Percentiles rank a stretch among this genome's conserved stretches.
Conservation (phyloP, 2,888 invertebrate species). For the Sarcophaga carnaria region DNA sequence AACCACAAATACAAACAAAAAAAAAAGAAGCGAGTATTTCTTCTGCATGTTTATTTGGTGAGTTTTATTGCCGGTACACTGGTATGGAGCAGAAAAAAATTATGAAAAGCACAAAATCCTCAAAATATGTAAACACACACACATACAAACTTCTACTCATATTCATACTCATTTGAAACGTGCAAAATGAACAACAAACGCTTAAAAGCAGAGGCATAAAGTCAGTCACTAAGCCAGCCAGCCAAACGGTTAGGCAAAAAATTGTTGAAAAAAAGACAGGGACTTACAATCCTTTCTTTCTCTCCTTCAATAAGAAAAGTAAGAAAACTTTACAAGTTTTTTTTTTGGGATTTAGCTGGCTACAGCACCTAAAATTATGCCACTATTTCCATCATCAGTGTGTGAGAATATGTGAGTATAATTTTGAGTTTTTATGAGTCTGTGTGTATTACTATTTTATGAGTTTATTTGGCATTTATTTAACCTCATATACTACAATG, state of each 20-base stretch:
- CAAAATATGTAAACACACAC: neutral
- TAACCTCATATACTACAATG: neutral
- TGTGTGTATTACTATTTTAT: slow-evolving; percentile 50
- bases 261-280: neutral
- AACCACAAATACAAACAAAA: neutral
- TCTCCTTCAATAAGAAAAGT: neutral
- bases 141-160: slow-evolving; percentile 10
- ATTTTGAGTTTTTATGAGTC: slow-evolving; percentile 32
- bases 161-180: neutral
- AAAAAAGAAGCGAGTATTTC: neutral
- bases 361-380: slow-evolving; percentile 60
- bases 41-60: slow-evolving; percentile 3
- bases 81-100: neutral
- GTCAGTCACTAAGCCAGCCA: neutral
- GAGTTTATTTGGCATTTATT: slow-evolving; percentile 34
- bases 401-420: neutral
- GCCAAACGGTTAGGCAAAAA: neutral
- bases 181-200: neutral
- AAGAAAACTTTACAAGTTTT: slow-evolving; percentile 54
- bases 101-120: slow-evolving; percentile 6
- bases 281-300: too few relatives aligned
- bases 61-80: slow-evolving; percentile 40
- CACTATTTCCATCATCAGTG: slow-evolving; percentile 36
- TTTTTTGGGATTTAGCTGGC: slow-evolving; percentile 44
- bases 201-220: neutral